Conservation (phyloP, 2,888 invertebrate species). For the Stenichneumon culpator region DNA sequence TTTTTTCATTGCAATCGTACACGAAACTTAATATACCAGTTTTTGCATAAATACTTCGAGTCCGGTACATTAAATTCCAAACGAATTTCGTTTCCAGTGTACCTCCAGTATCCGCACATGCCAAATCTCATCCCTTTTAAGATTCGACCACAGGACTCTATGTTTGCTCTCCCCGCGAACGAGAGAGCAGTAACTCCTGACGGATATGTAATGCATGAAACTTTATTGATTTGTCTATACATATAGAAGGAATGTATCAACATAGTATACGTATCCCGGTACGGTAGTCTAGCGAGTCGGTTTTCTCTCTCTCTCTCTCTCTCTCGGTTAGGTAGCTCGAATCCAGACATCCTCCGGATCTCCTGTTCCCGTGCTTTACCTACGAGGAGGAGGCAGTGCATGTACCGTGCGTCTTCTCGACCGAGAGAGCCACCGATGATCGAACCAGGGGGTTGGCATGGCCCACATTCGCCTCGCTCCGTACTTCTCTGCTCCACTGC, state of each 20-base stretch:
- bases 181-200: slow-evolving; percentile 39
- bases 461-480: slow-evolving; percentile 60
- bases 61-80: no score
- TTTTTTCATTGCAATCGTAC: no score
- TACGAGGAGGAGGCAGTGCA: slow-evolving; percentile 8
- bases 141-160: slow-evolving; percentile 8
- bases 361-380: slow-evolving; percentile 18
- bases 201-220: slow-evolving; percentile 38
- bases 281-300: not conserved
- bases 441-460: slow-evolving; percentile 49
- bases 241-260: not conserved
- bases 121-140: not conserved
- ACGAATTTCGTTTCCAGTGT: no score
- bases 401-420: slow-evolving; percentile 44
- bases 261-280: not conserved
- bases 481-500: slow-evolving; percentile 20
- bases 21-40: no score
- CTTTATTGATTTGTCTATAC: slow-evolving; percentile 47
- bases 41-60: no score
- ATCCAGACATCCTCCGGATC: not conserved
- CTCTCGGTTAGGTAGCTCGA: not conserved
- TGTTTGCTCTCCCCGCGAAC: slow-evolving; percentile 21
- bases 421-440: slow-evolving; percentile 40
- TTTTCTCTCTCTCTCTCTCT: slow-evolving; percentile 1
- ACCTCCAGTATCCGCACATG: not conserved